These are phyloP conservation scores for Harmothoe impar DNA, from an alignment of 2,888 invertebrate species.

Conservation along the genomic window DNA sequence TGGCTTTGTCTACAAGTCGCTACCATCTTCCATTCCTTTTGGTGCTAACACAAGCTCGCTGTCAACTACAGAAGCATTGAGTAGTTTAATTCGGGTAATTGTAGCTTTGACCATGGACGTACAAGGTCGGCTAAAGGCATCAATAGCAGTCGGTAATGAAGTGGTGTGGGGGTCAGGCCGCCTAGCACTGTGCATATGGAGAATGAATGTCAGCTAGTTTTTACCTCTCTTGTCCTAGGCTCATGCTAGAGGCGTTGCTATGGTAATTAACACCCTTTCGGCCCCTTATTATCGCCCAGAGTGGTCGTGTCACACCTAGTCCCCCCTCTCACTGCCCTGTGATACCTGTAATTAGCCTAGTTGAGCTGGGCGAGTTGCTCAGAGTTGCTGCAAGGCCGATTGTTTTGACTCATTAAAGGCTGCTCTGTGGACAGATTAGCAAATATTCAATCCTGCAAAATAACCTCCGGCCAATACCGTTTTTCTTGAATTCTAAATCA, in stretches of 20 bases:
- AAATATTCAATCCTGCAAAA: not conserved
- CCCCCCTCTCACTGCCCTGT: not conserved
- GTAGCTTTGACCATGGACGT: not conserved
- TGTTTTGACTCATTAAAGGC: constrained; percentile 38
- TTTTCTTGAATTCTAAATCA: constrained; percentile 6
- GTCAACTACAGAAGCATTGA: too few relatives aligned
- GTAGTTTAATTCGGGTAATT: constrained; percentile 13
- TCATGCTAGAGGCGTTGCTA: not conserved
- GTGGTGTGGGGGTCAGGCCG: not conserved
- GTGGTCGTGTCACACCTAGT: constrained; percentile 48
- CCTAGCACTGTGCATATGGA: not conserved
- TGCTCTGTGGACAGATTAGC: constrained; percentile 20
- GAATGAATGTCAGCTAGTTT: not conserved
- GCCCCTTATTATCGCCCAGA: constrained; percentile 24
- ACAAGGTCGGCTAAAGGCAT: constrained; percentile 3
- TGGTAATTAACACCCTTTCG: constrained; percentile 18
- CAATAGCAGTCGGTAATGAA: not conserved
- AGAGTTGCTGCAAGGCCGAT: not conserved
- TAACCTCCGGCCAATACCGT: not conserved
- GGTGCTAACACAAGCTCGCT: too few relatives aligned
- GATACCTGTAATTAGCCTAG: not conserved
- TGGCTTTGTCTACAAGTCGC: too few relatives aligned
- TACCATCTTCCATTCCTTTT: too few relatives aligned
- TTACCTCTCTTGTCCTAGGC: not conserved
- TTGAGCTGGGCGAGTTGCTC: not conserved